Evolutionary conservation across 2,888 invertebrate genomes (phyloP), one percentile per base, ranked within the genome.

Genomic region (Calephelis perditalis): DNA sequence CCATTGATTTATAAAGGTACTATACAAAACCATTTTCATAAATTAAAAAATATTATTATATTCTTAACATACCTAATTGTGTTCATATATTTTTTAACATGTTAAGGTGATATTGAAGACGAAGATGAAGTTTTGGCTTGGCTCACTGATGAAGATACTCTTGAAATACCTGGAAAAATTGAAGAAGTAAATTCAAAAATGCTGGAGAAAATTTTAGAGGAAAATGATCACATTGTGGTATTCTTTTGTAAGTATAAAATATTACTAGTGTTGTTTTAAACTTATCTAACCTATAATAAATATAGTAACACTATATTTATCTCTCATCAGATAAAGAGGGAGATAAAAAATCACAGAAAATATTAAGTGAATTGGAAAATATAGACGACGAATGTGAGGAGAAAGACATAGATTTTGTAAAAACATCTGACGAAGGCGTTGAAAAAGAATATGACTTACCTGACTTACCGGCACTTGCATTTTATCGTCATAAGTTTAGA

Each of bases 301-400:
- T 59, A 45, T 2, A 57, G 52, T 54, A 52, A n/a, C n/a, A n/a
- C 43, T 4, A 57, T 54, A 49, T 56, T 26, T 11, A 45, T 45
- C 56, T 36, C 58, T 37, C 60, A 54, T 62, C 62, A 97, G 97
- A 97, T 82, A 95, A 96, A 75, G 97, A 97, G 88, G 96, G 96
- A 7, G 97, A 97, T 75, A 96, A 97, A 75, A 96, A 96, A 77
- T 95, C 96, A 36, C 96, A 96, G 70, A 96, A 96, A 78, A 97
- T 97, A 63, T 89, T 98, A 0, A 94, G 94, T 74, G 97, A 97
- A 78, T 79, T 98, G 64, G 98, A 98, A 81, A 97, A 97, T 74
- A 97, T 98, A 71, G 97, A 97, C 75, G 97, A 97, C 72, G 97
- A 97, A 76, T 97, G 97, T 76, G 97, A 97, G 86, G 96, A 97